A percentile compares a stretch with the other conserved stretches of the same genome.
These are phyloP conservation scores for Etheostoma perlongum DNA, from an alignment of 2,797 vertebrate genomes.

Conservation along the genomic window DNA sequence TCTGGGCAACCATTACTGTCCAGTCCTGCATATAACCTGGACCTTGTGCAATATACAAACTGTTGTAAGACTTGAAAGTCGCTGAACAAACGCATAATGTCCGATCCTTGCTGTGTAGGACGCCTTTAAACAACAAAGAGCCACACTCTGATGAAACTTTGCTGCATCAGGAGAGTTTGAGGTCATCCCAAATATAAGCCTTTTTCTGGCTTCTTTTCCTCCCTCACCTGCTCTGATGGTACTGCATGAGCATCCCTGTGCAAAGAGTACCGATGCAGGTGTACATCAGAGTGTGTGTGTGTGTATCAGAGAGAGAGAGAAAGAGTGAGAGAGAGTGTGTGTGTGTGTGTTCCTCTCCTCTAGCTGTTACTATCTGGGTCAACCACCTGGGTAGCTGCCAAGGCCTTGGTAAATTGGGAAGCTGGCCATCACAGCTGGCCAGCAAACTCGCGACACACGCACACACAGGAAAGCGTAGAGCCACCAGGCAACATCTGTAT, in stretches of 20 bases:
- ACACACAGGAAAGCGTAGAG: constrained; percentile 23
- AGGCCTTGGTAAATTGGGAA: constrained; percentile 68
- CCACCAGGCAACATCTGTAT: constrained; percentile 80
- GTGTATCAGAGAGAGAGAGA: constrained; percentile 41
- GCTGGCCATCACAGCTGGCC: constrained; percentile 83
- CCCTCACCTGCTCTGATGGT: constrained; percentile 59
- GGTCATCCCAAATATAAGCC: constrained; percentile 53
- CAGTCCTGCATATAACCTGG: not conserved
- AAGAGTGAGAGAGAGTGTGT: constrained; percentile 33
- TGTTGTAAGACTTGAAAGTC: not conserved
- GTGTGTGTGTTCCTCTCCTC: constrained; percentile 40
- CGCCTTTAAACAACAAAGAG: constrained; percentile 20
- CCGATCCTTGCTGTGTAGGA: not conserved
- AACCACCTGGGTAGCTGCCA: constrained; percentile 77
- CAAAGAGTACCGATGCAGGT: constrained; percentile 50
- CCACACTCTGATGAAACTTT: constrained; percentile 26
- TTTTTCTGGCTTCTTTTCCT: constrained; percentile 10
- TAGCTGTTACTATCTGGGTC: constrained; percentile 78
- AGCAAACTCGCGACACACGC: constrained; percentile 11
- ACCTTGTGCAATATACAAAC: constrained; percentile 6
- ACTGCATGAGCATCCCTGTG: constrained; percentile 26
- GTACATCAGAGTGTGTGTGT: constrained; percentile 47
- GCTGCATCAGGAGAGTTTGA: constrained; percentile 57
- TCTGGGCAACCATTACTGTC: not conserved
- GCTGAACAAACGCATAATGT: constrained; percentile 10